Conservation (phyloP, 2,113 vertebrate genomes). For the Odocoileus hemionus region DNA sequence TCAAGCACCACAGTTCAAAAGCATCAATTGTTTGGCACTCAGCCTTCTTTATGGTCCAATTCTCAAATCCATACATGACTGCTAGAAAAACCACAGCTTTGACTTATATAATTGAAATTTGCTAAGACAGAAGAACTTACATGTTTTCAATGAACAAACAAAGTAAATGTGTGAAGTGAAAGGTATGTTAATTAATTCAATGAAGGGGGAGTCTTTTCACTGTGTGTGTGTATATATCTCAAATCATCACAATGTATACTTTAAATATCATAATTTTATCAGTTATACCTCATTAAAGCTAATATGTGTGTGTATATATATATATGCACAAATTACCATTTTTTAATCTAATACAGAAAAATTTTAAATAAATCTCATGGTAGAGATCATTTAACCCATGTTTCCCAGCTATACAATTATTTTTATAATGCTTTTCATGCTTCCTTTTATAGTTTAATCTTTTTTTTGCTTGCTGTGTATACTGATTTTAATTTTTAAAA, state of each 20-base stretch:
- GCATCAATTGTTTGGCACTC: not conserved
- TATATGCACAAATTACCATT: not conserved
- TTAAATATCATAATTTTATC: not conserved
- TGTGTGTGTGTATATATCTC: not conserved
- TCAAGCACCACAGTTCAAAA: not conserved
- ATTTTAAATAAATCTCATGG: not conserved
- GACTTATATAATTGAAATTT: not conserved
- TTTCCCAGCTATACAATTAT: not conserved
- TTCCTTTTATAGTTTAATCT: not conserved
- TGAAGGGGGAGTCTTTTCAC: not conserved
- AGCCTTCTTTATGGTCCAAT: not conserved
- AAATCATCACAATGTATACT: not conserved
- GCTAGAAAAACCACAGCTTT: not conserved
- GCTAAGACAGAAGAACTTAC: not conserved
- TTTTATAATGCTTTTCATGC: not conserved
- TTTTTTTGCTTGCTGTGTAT: not conserved
- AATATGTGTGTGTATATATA: too few species aligned
- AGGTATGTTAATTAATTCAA: not conserved
- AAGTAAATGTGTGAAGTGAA: not conserved
- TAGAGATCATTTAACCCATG: not conserved
- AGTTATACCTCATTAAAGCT: not conserved
- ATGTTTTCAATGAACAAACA: not conserved
- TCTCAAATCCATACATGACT: not conserved
- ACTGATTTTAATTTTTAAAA: not conserved
- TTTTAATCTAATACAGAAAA: not conserved